phyloP scores from a whole-genome alignment of 1,140 invertebrate genomes.

The Geopemphigus sp. region DNA sequence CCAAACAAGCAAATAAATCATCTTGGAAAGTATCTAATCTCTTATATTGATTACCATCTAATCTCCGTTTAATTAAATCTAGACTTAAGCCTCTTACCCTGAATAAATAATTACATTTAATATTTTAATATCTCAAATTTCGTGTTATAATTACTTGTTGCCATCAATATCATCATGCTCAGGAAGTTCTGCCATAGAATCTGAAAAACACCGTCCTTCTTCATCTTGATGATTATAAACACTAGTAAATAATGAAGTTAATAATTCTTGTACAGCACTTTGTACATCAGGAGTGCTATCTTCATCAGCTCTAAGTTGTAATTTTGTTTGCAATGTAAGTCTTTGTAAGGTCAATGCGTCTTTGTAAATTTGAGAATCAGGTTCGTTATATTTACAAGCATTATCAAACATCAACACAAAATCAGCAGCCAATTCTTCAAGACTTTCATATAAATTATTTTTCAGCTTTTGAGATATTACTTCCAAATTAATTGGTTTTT shows the following conservation, averaged over 20 bases:
- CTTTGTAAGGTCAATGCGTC: constrained; percentile 92
- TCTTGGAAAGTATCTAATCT: constrained; percentile 94
- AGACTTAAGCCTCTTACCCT: constrained; percentile 76
- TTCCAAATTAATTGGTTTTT: constrained; percentile 96
- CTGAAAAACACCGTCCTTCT: constrained; percentile 92
- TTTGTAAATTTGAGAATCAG: constrained; percentile 98
- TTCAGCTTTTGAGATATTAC: constrained; percentile 85
- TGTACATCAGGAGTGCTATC: constrained; percentile 85
- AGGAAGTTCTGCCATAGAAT: constrained; percentile 90
- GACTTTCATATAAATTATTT: constrained; percentile 68
- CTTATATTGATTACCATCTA: constrained; percentile 86
- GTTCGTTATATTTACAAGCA: constrained; percentile 99
- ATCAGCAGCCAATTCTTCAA: constrained; percentile 90
- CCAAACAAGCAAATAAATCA: constrained; percentile 92
- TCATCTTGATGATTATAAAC: constrained; percentile 96
- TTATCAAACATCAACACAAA: constrained; percentile 98
- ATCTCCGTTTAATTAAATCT: constrained; percentile 78
- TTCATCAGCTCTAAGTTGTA: constrained; percentile 80
- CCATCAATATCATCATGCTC: constrained; percentile 80
- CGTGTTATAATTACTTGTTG: constrained; percentile 60
- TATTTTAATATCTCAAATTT: neutral
- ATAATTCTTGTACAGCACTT: constrained; percentile 84
- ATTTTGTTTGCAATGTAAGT: constrained; percentile 88
- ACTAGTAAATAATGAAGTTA: constrained; percentile 87
- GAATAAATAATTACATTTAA: constrained; percentile 51